Conservation (phyloP, 2,888 invertebrate species). For the Mellilla xanthometata region DNA sequence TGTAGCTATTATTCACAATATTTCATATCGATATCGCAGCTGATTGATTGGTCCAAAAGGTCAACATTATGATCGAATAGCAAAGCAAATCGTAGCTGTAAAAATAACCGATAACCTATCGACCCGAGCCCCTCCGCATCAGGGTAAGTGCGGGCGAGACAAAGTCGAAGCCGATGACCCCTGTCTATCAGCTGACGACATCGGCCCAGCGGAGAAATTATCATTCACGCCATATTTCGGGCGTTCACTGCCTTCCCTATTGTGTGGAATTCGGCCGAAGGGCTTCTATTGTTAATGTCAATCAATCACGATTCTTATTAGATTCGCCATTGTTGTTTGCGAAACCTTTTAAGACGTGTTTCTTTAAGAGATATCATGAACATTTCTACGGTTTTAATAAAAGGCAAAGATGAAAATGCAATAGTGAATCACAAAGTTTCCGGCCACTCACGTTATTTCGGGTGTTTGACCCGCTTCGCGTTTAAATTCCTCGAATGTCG, state of each 20-base stretch:
- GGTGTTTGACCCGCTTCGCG: slow-evolving; percentile 56
- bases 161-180: slow-evolving; percentile 75
- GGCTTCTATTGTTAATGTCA: slow-evolving; percentile 31
- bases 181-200: slow-evolving; percentile 79
- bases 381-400: background rate
- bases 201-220: slow-evolving; percentile 67
- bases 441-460: slow-evolving; percentile 55
- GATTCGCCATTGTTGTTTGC: slow-evolving; percentile 3
- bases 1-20: too few relatives aligned
- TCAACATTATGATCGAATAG: slow-evolving; percentile 15
- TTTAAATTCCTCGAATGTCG: slow-evolving; percentile 50
- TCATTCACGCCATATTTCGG: slow-evolving; percentile 69
- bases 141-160: slow-evolving; percentile 71
- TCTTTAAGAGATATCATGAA: background rate
- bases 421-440: slow-evolving; percentile 60
- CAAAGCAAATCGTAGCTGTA: slow-evolving; percentile 44
- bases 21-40: background rate
- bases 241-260: slow-evolving; percentile 50
- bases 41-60: slow-evolving; percentile 8
- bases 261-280: slow-evolving; percentile 31
- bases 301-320: slow-evolving; percentile 11
- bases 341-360: background rate
- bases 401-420: slow-evolving; percentile 42
- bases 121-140: slow-evolving; percentile 56
- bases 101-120: slow-evolving; percentile 69